phyloP scores from a whole-genome alignment of 1,140 invertebrate genomes.

The Rhopalosiphum maidis region DNA sequence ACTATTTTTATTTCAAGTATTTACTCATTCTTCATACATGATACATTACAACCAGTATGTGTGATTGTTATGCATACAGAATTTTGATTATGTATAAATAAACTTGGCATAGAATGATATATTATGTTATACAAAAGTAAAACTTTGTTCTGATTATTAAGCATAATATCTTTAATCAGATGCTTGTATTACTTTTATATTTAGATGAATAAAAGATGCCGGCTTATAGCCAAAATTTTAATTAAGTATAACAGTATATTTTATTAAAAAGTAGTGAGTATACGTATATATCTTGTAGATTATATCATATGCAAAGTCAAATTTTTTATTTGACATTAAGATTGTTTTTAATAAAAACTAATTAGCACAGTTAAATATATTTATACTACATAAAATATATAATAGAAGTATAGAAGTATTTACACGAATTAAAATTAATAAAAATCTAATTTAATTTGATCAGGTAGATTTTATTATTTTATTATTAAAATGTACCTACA shows the following conservation, averaged over 20 bases:
- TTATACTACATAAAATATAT: background rate
- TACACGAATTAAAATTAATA: background rate
- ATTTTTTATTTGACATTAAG: background rate
- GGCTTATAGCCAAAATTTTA: constrained; percentile 15
- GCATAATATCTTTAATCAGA: constrained; percentile 28
- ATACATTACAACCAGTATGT: background rate
- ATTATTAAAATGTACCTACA: background rate
- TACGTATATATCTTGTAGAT: background rate
- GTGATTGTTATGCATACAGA: constrained; percentile 4
- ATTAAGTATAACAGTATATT: background rate
- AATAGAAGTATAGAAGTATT: background rate
- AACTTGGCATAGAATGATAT: constrained; percentile 23
- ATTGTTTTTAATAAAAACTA: background rate
- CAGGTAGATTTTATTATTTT: background rate
- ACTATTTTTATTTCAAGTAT: constrained; percentile 1
- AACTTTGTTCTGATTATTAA: constrained; percentile 31
- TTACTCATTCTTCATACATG: background rate
- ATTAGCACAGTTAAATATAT: background rate
- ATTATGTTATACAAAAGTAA: constrained; percentile 1
- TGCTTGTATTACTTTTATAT: constrained; percentile 38
- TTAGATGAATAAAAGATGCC: constrained; percentile 32
- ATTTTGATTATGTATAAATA: constrained; percentile 22
- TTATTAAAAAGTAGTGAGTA: background rate
- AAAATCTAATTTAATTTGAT: background rate
- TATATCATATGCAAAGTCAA: background rate